Base-by-base conservation (phyloP, 2,113 vertebrate genomes). In the Carassius auratus region DNA sequence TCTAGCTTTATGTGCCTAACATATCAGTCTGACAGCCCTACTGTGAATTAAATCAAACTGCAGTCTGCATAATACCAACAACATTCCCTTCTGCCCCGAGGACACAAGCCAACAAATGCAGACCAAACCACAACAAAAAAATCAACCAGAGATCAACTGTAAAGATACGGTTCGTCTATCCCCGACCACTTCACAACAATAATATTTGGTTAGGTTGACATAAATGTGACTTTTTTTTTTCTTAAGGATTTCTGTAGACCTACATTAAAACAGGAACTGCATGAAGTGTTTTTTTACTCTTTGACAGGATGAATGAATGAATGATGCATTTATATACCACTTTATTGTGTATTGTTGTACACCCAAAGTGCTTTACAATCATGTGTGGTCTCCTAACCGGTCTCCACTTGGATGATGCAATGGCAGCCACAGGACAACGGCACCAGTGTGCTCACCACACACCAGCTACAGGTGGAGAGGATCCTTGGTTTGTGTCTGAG, bases 1-100 rank as follows among this genome's bases (percentile, higher is more conserved):
- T 21, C 30, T 38, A 38, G 33, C 26, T 36, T 61, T 23, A 10
- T 66, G 36, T 13, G 0, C 23, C 57, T 8, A 13, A 68, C 45
- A 78, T 57, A 77, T 68, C 59, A 64, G 42, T 68, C 74, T 85
- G 83, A 66, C 83, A 77, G 73, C 61, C 62, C 19, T 33, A 21
- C 59, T 64, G 62, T 50, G 48, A 85, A 55, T 48, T 50, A 66
- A 36, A 77, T 50, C 12, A 23, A 76, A 66, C 45, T 45, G 30
- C 19, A 55, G 59, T 77, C 57, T 66, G 62, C 59, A 68, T 45
- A 85, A 66, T 64, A 33, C 38, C 45, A 33, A 81, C 8, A 69
- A 81, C 80, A 81, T 69, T 14, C 30, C 10, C 17, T 30, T 81
- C 8, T 81, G 80, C 62, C 62, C 80, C 26, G 45, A 69, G 62